phyloP scores from a whole-genome alignment of 64 coral and sea anemone species.

The Montipora foliosa region DNA sequence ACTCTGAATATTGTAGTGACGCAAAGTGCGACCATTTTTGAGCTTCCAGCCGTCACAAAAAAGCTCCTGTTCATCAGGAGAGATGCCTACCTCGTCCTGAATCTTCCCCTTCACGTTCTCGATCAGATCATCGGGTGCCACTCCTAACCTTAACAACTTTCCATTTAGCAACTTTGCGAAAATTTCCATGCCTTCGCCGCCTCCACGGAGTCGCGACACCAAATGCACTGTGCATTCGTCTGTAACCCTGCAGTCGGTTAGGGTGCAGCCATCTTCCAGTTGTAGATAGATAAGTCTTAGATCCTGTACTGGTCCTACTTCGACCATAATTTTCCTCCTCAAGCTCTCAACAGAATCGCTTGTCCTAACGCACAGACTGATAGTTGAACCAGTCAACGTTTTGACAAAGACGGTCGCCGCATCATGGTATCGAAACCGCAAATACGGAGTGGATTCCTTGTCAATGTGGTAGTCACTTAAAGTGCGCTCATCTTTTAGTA shows the following conservation, averaged over 20 bases:
- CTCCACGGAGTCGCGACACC: too few relatives aligned
- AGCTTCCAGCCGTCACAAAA: not conserved
- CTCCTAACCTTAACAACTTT: too few relatives aligned
- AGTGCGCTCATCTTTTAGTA: not conserved
- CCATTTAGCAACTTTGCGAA: too few relatives aligned
- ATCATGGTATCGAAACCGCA: not conserved
- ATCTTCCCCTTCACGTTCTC: too few relatives aligned
- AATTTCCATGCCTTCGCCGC: too few relatives aligned
- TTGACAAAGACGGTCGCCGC: not conserved
- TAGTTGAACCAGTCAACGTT: not conserved
- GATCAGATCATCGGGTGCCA: not conserved
- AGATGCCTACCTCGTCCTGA: too few relatives aligned
- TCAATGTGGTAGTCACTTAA: conserved; percentile 13
- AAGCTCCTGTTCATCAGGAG: too few relatives aligned
- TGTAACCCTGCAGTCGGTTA: not conserved
- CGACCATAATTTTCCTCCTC: too few relatives aligned
- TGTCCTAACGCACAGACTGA: not conserved
- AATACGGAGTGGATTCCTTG: not conserved
- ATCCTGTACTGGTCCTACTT: not conserved
- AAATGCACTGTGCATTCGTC: not conserved
- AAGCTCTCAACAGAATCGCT: too few relatives aligned
- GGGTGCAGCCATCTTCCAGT: not conserved
- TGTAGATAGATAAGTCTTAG: not conserved
- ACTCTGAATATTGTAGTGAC: too few relatives aligned
- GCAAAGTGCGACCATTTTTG: too few relatives aligned